Evolutionary conservation across 1,140 invertebrate species (phyloP).

Genomic region (Geopemphigus sp.): DNA sequence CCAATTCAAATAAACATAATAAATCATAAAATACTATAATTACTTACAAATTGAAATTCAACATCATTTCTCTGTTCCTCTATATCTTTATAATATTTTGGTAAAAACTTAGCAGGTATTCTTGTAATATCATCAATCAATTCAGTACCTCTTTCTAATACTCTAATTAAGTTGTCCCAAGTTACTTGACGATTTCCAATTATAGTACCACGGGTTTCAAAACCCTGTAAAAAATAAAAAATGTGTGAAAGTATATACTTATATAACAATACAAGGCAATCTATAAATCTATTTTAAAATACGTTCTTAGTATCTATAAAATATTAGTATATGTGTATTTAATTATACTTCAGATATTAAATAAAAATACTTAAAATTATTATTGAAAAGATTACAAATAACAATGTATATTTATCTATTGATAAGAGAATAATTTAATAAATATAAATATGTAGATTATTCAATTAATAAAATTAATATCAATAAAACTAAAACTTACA

Average conservation of each 20-base stretch:
- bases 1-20: background rate
- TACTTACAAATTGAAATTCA: background rate
- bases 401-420: too few relatives aligned
- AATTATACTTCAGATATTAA: too few relatives aligned
- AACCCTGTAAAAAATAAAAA: conserved; percentile 62
- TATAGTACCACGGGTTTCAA: conserved; percentile 84
- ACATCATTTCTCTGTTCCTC: background rate
- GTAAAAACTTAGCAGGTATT: background rate
- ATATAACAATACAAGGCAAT: too few relatives aligned
- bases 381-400: too few relatives aligned
- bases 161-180: conserved; percentile 79
- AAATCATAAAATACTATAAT: background rate
- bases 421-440: too few relatives aligned
- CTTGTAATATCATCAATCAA: conserved; percentile 62
- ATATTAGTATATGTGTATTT: too few relatives aligned
- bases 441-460: too few relatives aligned
- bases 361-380: too few relatives aligned
- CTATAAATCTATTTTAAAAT: too few relatives aligned
- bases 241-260: background rate
- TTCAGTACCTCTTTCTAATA: conserved; percentile 58
- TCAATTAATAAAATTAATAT: background rate
- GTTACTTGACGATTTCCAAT: conserved; percentile 75
- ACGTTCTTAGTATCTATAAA: too few relatives aligned
- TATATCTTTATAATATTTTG: background rate
- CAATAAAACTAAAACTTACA: conserved; percentile 56